These are phyloP conservation scores for Crotalus tigris DNA, from an alignment of 2,113 vertebrate genomes.

Conservation along the genomic window DNA sequence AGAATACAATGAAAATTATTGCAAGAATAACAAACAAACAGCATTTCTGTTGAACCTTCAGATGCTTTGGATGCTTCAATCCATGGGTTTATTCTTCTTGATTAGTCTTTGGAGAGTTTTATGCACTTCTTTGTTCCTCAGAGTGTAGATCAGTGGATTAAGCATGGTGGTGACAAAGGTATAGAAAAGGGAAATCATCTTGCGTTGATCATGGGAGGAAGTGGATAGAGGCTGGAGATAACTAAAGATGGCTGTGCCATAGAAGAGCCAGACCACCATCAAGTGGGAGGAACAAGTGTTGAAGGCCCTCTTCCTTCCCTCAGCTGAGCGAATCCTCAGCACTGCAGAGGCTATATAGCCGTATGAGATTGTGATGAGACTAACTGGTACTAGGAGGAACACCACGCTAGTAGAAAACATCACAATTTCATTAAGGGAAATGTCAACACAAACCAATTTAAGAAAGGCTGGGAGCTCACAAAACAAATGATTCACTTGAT, in stretches of 20 bases:
- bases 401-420: not conserved
- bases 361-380: constrained; percentile 23
- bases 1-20: not conserved
- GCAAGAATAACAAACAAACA: not conserved
- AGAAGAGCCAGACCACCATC: constrained; percentile 20
- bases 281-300: constrained; percentile 27
- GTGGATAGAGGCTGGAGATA: constrained; percentile 24
- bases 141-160: not conserved
- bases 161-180: not conserved
- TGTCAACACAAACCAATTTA: constrained; percentile 41
- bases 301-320: constrained; percentile 15
- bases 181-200: constrained; percentile 38
- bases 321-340: constrained; percentile 8
- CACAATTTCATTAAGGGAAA: constrained; percentile 4
- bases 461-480: constrained; percentile 28
- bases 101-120: not conserved
- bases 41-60: not conserved
- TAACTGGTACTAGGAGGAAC: not conserved
- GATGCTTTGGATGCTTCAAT: not conserved
- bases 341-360: constrained; percentile 11
- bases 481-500: constrained; percentile 25
- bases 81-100: not conserved
- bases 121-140: not conserved
- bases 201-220: constrained; percentile 1
- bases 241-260: constrained; percentile 19